Evolutionary conservation across 2,888 invertebrate species (phyloP).

Genomic region (Sericinus montela): DNA sequence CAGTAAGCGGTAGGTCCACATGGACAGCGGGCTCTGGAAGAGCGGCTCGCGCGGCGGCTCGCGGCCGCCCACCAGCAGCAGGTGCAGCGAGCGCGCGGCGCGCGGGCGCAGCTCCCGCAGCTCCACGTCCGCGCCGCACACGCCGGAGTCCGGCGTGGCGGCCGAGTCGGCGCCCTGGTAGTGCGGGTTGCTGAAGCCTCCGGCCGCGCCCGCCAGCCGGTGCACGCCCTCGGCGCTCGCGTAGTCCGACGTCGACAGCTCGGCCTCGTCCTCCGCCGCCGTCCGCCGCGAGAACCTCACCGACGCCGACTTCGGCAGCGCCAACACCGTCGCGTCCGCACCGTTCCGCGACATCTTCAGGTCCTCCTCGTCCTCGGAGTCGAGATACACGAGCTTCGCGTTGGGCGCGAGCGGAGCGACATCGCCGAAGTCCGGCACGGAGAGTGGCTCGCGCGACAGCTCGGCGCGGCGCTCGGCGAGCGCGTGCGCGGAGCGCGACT

Average conservation of each 20-base stretch:
- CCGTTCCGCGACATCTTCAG: constrained; percentile 28
- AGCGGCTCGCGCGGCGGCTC: constrained; percentile 88
- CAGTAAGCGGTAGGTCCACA: constrained; percentile 86
- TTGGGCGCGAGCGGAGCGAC: constrained; percentile 82
- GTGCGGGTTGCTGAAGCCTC: constrained; percentile 88
- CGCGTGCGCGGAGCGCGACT: constrained; percentile 79
- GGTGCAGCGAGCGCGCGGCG: constrained; percentile 40
- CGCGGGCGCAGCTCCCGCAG: constrained; percentile 49
- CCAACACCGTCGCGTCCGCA: constrained; percentile 44
- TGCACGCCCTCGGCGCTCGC: constrained; percentile 85
- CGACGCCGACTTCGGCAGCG: constrained; percentile 78
- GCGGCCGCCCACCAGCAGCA: constrained; percentile 85
- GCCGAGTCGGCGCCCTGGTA: constrained; percentile 85
- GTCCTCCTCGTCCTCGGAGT: constrained; percentile 82
- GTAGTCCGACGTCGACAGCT: constrained; percentile 85
- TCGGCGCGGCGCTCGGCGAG: constrained; percentile 67
- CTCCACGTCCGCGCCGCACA: constrained; percentile 69
- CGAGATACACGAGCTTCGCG: constrained; percentile 83
- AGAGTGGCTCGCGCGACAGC: constrained; percentile 83
- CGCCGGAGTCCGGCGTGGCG: constrained; percentile 82
- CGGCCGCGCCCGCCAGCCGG: constrained; percentile 68
- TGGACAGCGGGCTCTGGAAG: constrained; percentile 86
- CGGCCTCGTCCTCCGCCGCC: constrained; percentile 73
- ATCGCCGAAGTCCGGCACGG: constrained; percentile 86
- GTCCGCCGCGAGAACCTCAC: constrained; percentile 76